Evolutionary conservation across 2,797 vertebrate genomes (phyloP), one percentile per base, ranked within the genome.

Genomic region (Sebastes iracundus): DNA sequence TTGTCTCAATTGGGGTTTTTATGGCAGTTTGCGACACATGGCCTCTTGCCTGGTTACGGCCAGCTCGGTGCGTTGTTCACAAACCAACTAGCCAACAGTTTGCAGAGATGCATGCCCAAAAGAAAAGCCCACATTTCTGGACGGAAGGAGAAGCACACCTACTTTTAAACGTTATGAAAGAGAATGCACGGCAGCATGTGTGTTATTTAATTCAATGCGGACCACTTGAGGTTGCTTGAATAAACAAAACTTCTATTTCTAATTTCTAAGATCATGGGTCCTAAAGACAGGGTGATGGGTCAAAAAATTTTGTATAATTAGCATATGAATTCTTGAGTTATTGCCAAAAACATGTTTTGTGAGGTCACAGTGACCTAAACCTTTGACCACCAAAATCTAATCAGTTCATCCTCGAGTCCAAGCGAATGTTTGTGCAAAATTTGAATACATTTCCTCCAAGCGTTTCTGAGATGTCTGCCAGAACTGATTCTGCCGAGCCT

Each of bases 401-500:
- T 42, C 35, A 59, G n/a, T 22, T 16, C 61, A 3, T 35, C 32
- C 20, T 62, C 32, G 14, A 63, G 2, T 63, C 20, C 32, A 62
- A 35, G 61, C n/a, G n/a, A n/a, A 52, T 10, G n/a, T 22, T 22
- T 53, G 53, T 55, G 53, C 53, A 22, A 22, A 6, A 55, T 55
- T 55, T 55, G 52, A 53, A 53, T 10, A n/a, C 0, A 53, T 53
- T 53, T 22, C 52, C 42, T 46, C 42, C 42, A 46, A 18, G 42
- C 14, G 14, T 38, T 30, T 11, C 59, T 13, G 59, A 61, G 20
- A 61, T 13, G n/a, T 61, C 59, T 3, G n/a, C 61, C 28, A 32
- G 32, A 23, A 60, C 61, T 30, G 38, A 71, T 35, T 81, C 79
- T 69, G 18, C 33, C 25, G 62, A 87, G 80, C 82, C 81, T 79